These are phyloP conservation scores for Brachionus asplanchnoidis DNA, from an alignment of 1,140 invertebrate genomes.

Conservation along the genomic window DNA sequence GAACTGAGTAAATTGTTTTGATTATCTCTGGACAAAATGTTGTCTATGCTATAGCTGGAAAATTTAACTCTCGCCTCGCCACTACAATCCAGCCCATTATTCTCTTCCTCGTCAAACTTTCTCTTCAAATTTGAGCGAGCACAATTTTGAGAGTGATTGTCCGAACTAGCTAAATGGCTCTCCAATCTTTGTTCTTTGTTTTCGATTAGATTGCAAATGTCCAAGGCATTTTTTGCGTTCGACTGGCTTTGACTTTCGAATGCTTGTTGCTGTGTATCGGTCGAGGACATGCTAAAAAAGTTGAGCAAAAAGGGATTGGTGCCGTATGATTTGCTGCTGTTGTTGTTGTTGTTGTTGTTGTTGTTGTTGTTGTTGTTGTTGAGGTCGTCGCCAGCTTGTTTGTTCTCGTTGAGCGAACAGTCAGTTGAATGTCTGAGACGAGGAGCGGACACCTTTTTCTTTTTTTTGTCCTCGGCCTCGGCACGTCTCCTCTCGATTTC, in stretches of 20 bases:
- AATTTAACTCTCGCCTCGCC: not conserved
- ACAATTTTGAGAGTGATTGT: not conserved
- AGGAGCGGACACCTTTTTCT: not conserved
- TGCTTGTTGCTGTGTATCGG: too few species aligned
- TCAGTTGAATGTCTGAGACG: not conserved
- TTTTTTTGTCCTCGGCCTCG: constrained; percentile 37
- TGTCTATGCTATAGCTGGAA: constrained; percentile 4
- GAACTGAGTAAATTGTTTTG: not conserved
- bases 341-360: not conserved
- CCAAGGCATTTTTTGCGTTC: not conserved
- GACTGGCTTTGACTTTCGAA: not conserved
- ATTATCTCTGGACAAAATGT: not conserved
- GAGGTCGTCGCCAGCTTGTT: not conserved
- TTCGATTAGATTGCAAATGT: not conserved
- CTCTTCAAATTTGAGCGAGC: not conserved
- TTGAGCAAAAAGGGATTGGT: not conserved
- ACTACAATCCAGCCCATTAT: not conserved
- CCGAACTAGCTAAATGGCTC: not conserved
- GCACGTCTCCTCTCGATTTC: not conserved
- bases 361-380: not conserved
- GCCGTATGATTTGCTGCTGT: too few species aligned
- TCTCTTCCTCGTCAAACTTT: not conserved
- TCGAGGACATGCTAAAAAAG: not conserved
- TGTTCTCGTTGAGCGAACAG: not conserved
- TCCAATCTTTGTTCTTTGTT: not conserved